These are phyloP conservation scores for Ptiloglossa arizonensis DNA, from an alignment of 1,140 invertebrate species.

Conservation along the genomic window DNA sequence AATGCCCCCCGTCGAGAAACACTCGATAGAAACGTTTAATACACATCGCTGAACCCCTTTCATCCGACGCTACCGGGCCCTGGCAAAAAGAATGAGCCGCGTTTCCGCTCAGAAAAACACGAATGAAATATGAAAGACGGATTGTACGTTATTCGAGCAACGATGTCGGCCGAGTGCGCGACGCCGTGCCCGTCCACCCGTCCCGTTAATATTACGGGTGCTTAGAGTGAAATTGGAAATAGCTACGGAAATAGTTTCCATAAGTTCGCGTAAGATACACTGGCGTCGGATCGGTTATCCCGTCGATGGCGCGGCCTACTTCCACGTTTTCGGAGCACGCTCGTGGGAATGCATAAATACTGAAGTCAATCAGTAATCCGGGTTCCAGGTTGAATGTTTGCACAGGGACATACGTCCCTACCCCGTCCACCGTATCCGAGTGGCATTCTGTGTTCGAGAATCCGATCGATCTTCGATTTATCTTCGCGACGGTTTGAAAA, in stretches of 20 bases:
- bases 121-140: not conserved
- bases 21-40: not conserved
- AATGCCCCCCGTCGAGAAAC: not conserved
- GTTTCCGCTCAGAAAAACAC: not conserved
- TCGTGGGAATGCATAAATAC: not conserved
- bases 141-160: not conserved
- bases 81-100: too few species aligned
- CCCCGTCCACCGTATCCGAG: not conserved
- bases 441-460: too few species aligned
- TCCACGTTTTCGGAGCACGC: not conserved
- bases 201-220: too few species aligned
- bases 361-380: not conserved
- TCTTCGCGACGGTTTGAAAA: conserved; percentile 8
- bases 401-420: not conserved
- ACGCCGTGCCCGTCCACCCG: too few species aligned
- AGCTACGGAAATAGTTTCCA: not conserved
- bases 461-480: too few species aligned
- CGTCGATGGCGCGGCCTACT: not conserved
- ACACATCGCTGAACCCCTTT: conserved; percentile 10
- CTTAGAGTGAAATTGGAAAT: not conserved
- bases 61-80: not conserved
- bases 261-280: not conserved
- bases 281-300: not conserved
- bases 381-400: not conserved
- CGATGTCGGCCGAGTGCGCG: not conserved